phyloP scores from a whole-genome alignment of 2,888 invertebrate genomes.

The Mamestra brassicae region DNA sequence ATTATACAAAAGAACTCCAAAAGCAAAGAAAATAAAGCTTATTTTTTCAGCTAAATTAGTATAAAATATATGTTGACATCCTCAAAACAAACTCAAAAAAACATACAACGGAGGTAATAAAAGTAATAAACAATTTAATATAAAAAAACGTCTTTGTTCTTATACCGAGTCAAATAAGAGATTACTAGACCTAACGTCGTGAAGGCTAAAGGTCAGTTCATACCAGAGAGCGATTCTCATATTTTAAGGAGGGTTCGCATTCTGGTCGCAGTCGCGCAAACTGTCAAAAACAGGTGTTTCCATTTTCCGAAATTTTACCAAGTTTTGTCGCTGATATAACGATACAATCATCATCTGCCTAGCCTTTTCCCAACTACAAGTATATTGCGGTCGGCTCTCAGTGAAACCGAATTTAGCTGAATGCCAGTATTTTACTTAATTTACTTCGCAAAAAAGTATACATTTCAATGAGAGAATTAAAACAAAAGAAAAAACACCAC shows the following conservation, averaged over 20 bases:
- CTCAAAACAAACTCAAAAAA: conserved; percentile 12
- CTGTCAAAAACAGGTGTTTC: no score
- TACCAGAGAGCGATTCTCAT: neutral
- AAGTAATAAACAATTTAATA: conserved; percentile 61
- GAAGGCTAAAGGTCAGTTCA: neutral
- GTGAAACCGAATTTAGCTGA: no score
- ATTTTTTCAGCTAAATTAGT: conserved; percentile 4
- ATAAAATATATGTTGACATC: neutral
- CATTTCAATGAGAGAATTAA: neutral
- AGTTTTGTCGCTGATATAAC: no score
- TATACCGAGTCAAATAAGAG: conserved; percentile 60
- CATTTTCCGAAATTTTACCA: no score
- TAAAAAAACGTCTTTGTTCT: conserved; percentile 58
- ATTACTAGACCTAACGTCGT: conserved; percentile 34
- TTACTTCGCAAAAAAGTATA: neutral
- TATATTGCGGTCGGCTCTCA: no score
- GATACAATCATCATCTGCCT: no score
- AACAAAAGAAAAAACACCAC: neutral
- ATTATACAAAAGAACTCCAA: neutral
- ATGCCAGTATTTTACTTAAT: neutral
- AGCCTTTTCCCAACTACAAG: no score
- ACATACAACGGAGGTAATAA: conserved; percentile 42
- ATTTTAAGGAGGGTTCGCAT: no score
- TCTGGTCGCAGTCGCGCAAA: no score
- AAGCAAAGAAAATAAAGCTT: neutral